phyloP scores from a whole-genome alignment of 1,140 invertebrate species.

The Palaemon carinicauda region DNA sequence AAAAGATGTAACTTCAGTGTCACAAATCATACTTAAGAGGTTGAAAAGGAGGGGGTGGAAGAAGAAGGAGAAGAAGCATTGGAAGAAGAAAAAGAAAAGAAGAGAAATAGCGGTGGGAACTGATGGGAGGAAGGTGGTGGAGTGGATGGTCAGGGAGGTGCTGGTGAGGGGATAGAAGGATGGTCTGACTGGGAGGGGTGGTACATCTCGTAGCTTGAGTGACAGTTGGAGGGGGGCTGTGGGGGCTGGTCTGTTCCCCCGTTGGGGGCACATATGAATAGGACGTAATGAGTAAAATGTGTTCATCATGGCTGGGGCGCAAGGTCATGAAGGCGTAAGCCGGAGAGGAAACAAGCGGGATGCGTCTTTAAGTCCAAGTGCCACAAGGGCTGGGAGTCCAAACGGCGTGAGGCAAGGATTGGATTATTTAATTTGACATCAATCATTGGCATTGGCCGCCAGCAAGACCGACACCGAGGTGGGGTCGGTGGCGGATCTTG shows the following conservation, averaged over 20 bases:
- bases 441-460: slow-evolving; percentile 35
- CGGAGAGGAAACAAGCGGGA: neutral
- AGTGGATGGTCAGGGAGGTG: neutral
- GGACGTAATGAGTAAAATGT: slow-evolving; percentile 58
- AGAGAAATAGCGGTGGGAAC: neutral
- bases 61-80: neutral
- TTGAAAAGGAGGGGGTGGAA: neutral
- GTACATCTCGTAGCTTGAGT: slow-evolving; percentile 28
- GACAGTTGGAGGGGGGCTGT: slow-evolving; percentile 22
- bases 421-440: slow-evolving; percentile 59
- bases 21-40: neutral
- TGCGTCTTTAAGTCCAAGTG: neutral
- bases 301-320: slow-evolving; percentile 43
- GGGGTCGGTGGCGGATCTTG: neutral
- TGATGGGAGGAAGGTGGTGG: neutral
- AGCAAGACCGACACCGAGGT: neutral
- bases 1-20: no score
- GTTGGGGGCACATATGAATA: slow-evolving; percentile 47
- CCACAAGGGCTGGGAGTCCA: neutral
- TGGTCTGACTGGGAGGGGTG: neutral
- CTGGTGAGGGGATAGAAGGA: neutral
- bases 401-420: neutral
- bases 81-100: neutral
- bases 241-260: neutral
- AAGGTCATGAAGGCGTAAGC: slow-evolving; percentile 25